Evolutionary conservation across 2,797 vertebrate genomes (phyloP).

Genomic region (Saxicola maurus): DNA sequence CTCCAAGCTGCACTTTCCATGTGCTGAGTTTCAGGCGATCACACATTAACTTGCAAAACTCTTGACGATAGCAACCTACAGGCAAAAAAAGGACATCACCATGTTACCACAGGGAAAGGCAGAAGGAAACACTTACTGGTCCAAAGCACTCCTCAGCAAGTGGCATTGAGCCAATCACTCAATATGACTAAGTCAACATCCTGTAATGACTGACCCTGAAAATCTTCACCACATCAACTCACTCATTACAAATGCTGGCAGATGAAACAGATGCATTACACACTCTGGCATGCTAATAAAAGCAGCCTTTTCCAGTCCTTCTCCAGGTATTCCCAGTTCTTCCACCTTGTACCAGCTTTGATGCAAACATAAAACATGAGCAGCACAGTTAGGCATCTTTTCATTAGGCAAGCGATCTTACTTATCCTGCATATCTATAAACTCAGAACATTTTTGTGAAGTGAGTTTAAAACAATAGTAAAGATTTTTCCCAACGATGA

Average conservation of each 20-base stretch:
- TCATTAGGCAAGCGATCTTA: not conserved
- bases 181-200: not conserved
- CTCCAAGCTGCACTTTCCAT: slow-evolving; percentile 92
- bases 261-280: not conserved
- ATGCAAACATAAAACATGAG: not conserved
- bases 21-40: slow-evolving; percentile 90
- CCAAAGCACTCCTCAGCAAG: not conserved
- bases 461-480: not conserved
- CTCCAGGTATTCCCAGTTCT: not conserved
- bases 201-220: not conserved
- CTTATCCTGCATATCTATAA: not conserved
- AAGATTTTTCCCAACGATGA: not conserved
- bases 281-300: not conserved
- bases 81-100: not conserved
- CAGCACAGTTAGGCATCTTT: not conserved
- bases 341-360: not conserved
- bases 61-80: slow-evolving; percentile 83
- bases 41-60: slow-evolving; percentile 91
- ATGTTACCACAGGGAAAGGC: not conserved
- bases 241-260: not conserved
- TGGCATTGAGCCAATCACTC: not conserved
- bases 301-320: not conserved
- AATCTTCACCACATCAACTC: not conserved
- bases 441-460: not conserved
- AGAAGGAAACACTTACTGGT: not conserved